Percentiles rank a stretch among this genome's conserved stretches.
phyloP scores from a whole-genome alignment of 2,888 invertebrate species.

The Nemurella pictetii region DNA sequence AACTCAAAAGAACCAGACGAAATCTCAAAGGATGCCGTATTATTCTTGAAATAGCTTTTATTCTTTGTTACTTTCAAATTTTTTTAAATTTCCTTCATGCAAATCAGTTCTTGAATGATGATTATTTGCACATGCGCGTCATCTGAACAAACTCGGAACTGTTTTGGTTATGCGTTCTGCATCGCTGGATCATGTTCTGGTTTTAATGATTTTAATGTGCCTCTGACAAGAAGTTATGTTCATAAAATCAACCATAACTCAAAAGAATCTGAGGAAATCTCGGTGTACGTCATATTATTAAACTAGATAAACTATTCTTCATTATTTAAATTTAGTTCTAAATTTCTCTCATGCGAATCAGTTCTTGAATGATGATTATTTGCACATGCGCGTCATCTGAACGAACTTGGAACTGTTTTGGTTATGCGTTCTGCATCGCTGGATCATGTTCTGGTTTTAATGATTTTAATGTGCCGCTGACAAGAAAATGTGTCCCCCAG shows the following conservation, averaged over 20 bases:
- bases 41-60: not conserved
- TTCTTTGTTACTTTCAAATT: not conserved
- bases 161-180: conserved; percentile 13
- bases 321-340: not conserved
- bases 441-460: not conserved
- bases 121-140: conserved; percentile 29
- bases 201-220: conserved; percentile 20
- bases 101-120: conserved; percentile 8
- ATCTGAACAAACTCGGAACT: not conserved
- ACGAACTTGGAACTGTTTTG: not conserved
- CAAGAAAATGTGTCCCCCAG: no score
- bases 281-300: not conserved
- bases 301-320: not conserved
- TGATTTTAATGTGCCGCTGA: conserved; percentile 25
- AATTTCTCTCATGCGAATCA: not conserved
- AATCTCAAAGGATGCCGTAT: not conserved
- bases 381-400: conserved; percentile 30
- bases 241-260: no score
- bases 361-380: conserved; percentile 22
- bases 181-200: not conserved
- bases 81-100: not conserved
- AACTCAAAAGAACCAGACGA: no score
- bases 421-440: not conserved
- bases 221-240: conserved; percentile 24
- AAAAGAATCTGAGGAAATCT: not conserved